These are phyloP conservation scores for Ancistrus triradiatus DNA, from an alignment of 2,113 vertebrate genomes.

Conservation along the genomic window DNA sequence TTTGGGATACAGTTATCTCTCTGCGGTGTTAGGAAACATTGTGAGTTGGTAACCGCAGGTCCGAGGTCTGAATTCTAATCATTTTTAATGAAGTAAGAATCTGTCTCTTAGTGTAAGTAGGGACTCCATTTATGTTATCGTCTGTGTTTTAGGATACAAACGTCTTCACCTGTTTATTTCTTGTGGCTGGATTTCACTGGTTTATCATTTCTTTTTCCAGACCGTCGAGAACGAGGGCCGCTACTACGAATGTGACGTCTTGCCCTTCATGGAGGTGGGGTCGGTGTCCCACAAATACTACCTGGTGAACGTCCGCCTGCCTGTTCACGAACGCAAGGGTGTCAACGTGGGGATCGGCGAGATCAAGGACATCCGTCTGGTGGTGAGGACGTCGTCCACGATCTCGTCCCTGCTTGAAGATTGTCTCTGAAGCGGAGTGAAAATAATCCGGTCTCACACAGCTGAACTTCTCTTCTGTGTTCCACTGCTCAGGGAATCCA, in stretches of 20 bases:
- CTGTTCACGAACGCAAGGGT: slow-evolving; percentile 85
- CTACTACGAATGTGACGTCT: slow-evolving; percentile 85
- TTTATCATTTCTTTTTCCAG: slow-evolving; percentile 53
- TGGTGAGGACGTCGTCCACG: slow-evolving; percentile 68
- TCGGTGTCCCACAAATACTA: slow-evolving; percentile 94
- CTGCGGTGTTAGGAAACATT: too few species aligned
- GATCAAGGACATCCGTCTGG: slow-evolving; percentile 87
- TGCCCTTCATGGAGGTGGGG: slow-evolving; percentile 95
- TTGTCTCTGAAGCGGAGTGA: too few species aligned
- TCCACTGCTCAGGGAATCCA: slow-evolving; percentile 78
- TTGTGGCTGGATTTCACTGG: background rate
- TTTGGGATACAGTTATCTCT: too few species aligned
- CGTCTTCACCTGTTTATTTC: too few species aligned
- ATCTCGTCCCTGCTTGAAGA: too few species aligned
- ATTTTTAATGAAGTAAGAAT: too few species aligned
- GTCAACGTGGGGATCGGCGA: slow-evolving; percentile 92
- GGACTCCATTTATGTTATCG: too few species aligned
- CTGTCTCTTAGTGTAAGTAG: too few species aligned
- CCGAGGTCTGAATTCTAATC: too few species aligned
- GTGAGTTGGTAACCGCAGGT: too few species aligned
- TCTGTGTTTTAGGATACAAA: too few species aligned
- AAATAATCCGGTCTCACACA: too few species aligned
- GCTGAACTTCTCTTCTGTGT: background rate
- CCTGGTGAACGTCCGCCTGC: slow-evolving; percentile 92
- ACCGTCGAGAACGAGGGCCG: slow-evolving; percentile 83